Evolutionary conservation across 1,140 invertebrate species (phyloP).

Genomic region (Asobara japonica): DNA sequence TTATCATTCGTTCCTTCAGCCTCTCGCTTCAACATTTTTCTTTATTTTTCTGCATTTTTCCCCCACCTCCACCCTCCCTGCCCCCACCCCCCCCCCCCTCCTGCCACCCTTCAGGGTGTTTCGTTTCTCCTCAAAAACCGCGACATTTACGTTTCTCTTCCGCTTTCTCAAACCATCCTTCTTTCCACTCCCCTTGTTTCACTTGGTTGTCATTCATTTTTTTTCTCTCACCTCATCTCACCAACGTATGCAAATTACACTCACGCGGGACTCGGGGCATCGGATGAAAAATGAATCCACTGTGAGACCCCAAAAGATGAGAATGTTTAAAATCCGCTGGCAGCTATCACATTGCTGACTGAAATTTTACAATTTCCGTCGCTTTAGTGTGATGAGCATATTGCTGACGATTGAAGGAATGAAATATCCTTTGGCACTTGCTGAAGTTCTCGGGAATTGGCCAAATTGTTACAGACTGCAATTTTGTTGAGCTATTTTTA

Average conservation of each 20-base stretch:
- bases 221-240: not conserved
- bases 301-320: not conserved
- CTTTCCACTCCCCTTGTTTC: not conserved
- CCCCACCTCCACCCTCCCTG: slow-evolving; percentile 16
- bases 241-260: slow-evolving; percentile 44
- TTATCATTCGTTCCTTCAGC: slow-evolving; percentile 37
- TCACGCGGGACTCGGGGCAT: slow-evolving; percentile 11
- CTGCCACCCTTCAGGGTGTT: slow-evolving; percentile 17
- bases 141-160: slow-evolving; percentile 6
- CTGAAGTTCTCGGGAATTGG: too few species aligned
- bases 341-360: not conserved
- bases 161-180: not conserved
- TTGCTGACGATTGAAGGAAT: too few species aligned
- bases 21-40: slow-evolving; percentile 7
- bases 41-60: slow-evolving; percentile 20
- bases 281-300: slow-evolving; percentile 46
- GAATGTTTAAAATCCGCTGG: not conserved
- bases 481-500: too few species aligned
- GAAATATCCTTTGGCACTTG: too few species aligned
- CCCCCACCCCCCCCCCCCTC: slow-evolving; percentile 19
- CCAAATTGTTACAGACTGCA: too few species aligned
- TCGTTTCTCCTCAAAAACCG: slow-evolving; percentile 1
- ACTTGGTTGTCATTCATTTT: not conserved
- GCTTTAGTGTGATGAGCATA: not conserved
- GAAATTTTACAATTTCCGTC: not conserved